These are phyloP conservation scores for Malurus splendens DNA, from an alignment of 2,797 vertebrate species.

Conservation along the genomic window DNA sequence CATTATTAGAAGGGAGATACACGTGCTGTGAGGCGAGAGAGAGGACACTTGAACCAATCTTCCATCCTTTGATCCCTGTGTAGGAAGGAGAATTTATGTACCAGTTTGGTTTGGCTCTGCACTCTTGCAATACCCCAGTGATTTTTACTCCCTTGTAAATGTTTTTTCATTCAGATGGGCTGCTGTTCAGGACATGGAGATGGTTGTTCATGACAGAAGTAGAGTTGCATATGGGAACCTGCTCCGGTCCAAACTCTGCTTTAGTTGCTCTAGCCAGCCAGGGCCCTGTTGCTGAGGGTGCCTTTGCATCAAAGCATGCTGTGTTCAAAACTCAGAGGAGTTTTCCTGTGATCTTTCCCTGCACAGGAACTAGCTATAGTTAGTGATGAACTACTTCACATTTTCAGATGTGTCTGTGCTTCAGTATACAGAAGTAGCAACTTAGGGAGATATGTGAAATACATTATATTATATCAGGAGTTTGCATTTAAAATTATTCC, in stretches of 20 bases:
- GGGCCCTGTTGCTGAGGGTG: background rate
- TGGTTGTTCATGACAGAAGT: background rate
- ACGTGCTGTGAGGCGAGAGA: background rate
- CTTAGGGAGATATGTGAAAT: background rate
- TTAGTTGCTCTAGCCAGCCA: background rate
- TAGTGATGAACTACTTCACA: background rate
- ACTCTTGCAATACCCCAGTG: background rate
- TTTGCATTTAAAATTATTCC: background rate
- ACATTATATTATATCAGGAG: background rate
- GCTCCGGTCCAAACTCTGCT: background rate
- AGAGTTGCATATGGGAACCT: background rate
- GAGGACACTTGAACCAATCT: background rate
- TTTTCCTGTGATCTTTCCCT: background rate
- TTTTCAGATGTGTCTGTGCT: background rate
- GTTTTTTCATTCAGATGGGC: background rate
- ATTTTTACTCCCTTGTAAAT: background rate
- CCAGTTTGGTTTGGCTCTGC: background rate
- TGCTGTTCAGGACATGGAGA: background rate
- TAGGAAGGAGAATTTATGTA: background rate
- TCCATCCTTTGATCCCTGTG: background rate
- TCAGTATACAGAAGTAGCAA: background rate
- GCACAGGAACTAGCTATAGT: background rate
- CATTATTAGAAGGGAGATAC: background rate
- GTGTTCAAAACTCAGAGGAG: background rate
- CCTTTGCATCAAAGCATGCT: background rate